phyloP scores from a whole-genome alignment of 2,888 invertebrate genomes.

The Teinopalpus imperialis region DNA sequence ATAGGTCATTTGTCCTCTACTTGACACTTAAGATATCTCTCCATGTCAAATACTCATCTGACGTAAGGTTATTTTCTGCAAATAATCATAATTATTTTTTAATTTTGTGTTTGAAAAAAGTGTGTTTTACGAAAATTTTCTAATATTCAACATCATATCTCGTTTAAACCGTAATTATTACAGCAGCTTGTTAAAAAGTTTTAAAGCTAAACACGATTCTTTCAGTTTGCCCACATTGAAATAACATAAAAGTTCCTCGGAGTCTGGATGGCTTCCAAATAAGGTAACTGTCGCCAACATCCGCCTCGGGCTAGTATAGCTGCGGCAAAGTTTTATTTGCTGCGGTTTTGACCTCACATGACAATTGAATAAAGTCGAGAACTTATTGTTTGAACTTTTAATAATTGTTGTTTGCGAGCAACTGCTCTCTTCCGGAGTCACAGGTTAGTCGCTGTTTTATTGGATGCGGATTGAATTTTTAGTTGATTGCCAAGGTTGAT shows the following conservation, averaged over 20 bases:
- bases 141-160: background rate
- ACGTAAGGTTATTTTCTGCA: no score
- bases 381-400: slow-evolving; percentile 34
- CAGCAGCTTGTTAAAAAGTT: slow-evolving; percentile 27
- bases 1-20: no score
- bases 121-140: no score
- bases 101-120: no score
- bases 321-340: slow-evolving; percentile 44
- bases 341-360: slow-evolving; percentile 36
- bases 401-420: slow-evolving; percentile 43
- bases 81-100: no score
- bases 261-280: slow-evolving; percentile 75
- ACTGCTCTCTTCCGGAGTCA: slow-evolving; percentile 61
- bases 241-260: slow-evolving; percentile 73
- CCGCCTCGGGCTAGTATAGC: slow-evolving; percentile 54
- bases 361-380: slow-evolving; percentile 41
- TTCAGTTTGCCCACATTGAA: slow-evolving; percentile 69
- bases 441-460: slow-evolving; percentile 62
- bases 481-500: slow-evolving; percentile 51
- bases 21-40: no score
- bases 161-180: slow-evolving; percentile 7
- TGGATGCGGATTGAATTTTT: slow-evolving; percentile 65
- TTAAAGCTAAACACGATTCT: slow-evolving; percentile 40
- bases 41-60: no score
- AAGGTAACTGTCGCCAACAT: slow-evolving; percentile 76